Base-by-base conservation (phyloP, 2,888 invertebrate genomes). In the Thera obeliscata region DNA sequence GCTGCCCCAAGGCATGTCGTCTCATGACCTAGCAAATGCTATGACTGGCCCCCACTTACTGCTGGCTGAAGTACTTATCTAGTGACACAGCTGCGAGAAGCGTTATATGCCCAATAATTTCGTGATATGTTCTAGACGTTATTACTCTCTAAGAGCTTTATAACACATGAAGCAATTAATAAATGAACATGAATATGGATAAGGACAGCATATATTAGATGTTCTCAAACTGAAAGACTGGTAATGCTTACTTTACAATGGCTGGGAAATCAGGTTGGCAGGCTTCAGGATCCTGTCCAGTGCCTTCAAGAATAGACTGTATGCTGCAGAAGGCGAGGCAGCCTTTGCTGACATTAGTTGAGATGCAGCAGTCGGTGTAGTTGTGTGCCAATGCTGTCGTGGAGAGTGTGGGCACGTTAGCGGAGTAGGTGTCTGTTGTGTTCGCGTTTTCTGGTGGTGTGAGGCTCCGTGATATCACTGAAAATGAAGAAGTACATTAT, bases 261-360 rank as follows among this genome's bases (percentile, higher is more conserved):
- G 95, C 93, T 0, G 97, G 96, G 81, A 98, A 97, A 82, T 97
- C 97, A 33, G 94, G 94, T 85, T 97, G 97, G 80, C 97, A 98
- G 33, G 95, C 94, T 84, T 97, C 97, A 0, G 97, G 97, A 80
- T 97, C 97, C 79, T 96, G 96, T 2, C 97, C 97, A 0, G 97
- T 97, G 12, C 97, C 97, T 81, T 96, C 95, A 64, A 96, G 85
- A 69, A 96, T 96, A 64, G 95, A 96, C 81, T 97, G 96, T 36
- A 97, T 95, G 81, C 96, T 97, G 89, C 97, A 98, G 87, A 97
- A 97, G 57, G 97, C 97, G 66, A 97, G 93, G 81, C 97, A 98
- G 56, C 94, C 87, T 8, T 91, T 86, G n/a, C 96, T 95, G 2
- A 97, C 97, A 80, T 97, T 97, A 70, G 95, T 94, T 2, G 91